Evolutionary conservation across 2,888 invertebrate species (phyloP), one percentile per base, ranked within the genome.

Genomic region (Pollenia griseotomentosa): DNA sequence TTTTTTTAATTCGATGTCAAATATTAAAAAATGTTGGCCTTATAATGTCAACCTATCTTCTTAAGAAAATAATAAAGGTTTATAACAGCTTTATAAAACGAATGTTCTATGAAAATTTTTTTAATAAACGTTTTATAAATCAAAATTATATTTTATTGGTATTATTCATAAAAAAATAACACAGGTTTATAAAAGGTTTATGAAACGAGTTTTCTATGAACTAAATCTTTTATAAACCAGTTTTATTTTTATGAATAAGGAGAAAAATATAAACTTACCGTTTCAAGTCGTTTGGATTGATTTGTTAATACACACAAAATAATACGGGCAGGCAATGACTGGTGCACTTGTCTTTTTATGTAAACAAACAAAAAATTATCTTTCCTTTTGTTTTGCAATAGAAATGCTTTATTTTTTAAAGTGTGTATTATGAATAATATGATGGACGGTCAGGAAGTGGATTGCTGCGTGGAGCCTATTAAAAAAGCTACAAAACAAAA

Each of bases 331-430:
- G 70, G 42, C 48, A 71, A 61, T 57, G 70, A 33, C 33, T 33
- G 6, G 11, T 51, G 71, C 63, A 71, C 63, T 83, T 83, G 70
- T 46, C 40, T 44, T 84, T 75, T 73, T 66, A 73, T 66, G 57
- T 79, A 83, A 78, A 83, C 57, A 83, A 73, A 83, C 23, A 65
- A 19, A 33, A 16, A 40, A 11, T 19, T n/a, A 8, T 48, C 6
- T 74, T 44, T 68, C 57, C 9, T 80, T 70, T 63, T 70, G 55
- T n/a, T 74, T 63, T 9, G 48, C 0, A 5, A 9, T 66, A 74
- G 42, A 70, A 70, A 61, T 61, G 68, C 61, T 70, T 63, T 78
- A 48, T 40, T 66, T 61, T 66, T 73, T 71, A 8, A 48, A 53
- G 16, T 33, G 33, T 46, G 61, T 71, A 23, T 57, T 51, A 59